Conservation (phyloP, 2,113 vertebrate species). For the Antechinus flavipes region DNA sequence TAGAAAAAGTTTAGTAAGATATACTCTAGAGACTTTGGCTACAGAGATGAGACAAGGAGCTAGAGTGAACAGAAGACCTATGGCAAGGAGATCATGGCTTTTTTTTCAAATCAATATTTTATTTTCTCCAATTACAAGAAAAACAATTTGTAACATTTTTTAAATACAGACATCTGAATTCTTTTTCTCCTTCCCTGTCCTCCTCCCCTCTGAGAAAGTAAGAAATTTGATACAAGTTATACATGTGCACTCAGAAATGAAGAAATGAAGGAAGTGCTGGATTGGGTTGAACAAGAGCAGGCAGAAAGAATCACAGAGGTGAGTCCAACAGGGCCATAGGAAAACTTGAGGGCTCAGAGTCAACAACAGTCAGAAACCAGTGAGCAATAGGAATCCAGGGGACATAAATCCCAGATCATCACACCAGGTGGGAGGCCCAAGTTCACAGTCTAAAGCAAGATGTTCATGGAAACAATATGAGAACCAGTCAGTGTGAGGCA, state of each 20-base stretch:
- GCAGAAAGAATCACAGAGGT: neutral
- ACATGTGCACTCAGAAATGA: neutral
- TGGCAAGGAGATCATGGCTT: neutral
- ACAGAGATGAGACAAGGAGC: neutral
- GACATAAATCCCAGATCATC: neutral
- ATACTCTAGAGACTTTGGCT: neutral
- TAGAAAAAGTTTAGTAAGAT: no score
- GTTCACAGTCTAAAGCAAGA: neutral
- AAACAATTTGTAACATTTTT: neutral
- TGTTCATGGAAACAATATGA: neutral
- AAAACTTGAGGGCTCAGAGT: neutral
- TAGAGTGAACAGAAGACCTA: neutral
- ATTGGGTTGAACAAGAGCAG: neutral
- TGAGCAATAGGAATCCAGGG: neutral
- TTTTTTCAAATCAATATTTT: neutral
- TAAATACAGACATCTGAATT: neutral
- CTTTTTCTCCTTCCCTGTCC: neutral
- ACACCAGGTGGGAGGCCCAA: neutral
- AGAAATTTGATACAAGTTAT: neutral
- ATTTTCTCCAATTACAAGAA: neutral
- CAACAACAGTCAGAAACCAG: neutral
- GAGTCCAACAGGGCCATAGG: neutral
- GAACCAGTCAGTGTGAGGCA: neutral
- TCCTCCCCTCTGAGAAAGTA: neutral
- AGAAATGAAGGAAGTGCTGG: neutral